A percentile compares a stretch with the other conserved stretches of the same genome.
Conservation (phyloP, 2,888 invertebrate species). For the Sphecodes monilicornis region DNA sequence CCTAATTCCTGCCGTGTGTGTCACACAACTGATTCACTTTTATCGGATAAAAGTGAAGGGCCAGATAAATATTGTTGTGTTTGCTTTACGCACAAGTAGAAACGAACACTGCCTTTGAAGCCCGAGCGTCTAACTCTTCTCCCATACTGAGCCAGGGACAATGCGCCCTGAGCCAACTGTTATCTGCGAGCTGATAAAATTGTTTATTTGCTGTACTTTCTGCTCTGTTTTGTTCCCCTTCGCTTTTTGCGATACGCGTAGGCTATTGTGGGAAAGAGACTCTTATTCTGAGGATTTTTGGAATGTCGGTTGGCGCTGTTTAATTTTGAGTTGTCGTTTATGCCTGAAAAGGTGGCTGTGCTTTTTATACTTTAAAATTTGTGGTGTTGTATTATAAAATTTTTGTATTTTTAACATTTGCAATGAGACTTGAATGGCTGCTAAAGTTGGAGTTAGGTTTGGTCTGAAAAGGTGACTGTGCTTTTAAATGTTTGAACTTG, state of each 20-base stretch:
- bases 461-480: too few species aligned
- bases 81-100: neutral
- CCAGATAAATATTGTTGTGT: conserved; percentile 2
- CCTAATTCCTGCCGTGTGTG: neutral
- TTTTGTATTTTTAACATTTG: too few species aligned
- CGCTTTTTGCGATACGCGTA: neutral
- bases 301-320: neutral
- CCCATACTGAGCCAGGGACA: neutral
- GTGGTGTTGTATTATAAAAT: too few species aligned
- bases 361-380: too few species aligned
- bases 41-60: neutral
- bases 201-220: neutral
- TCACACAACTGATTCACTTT: neutral
- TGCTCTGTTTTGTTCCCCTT: neutral
- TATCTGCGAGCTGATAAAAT: neutral
- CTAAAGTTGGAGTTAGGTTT: too few species aligned
- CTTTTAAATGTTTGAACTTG: too few species aligned
- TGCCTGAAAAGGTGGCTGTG: too few species aligned
- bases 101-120: neutral
- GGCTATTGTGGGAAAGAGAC: neutral
- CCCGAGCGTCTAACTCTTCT: neutral
- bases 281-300: neutral
- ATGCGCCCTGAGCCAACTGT: neutral
- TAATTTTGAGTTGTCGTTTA: neutral
- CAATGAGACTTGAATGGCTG: too few species aligned